phyloP scores from a whole-genome alignment of 2,113 vertebrate genomes.

The Amazona vittata region DNA sequence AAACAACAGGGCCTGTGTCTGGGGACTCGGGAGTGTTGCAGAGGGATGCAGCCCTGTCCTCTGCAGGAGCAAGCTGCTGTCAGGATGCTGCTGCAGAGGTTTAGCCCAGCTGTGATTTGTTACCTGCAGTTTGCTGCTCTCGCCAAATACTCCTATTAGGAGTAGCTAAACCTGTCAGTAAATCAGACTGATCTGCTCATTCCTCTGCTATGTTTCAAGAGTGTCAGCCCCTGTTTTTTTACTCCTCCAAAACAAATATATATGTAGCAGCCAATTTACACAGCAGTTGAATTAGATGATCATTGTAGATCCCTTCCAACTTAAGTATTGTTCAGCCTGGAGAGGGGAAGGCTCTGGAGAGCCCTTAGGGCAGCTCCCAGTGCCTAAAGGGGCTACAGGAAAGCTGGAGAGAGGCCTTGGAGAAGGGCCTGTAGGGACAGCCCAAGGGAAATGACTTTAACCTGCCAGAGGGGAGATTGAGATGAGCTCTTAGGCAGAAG shows the following conservation, averaged over 20 bases:
- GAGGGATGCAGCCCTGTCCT: not conserved
- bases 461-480: no score
- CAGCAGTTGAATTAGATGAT: not conserved
- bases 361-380: not conserved
- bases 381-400: not conserved
- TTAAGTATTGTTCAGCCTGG: not conserved
- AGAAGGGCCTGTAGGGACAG: not conserved
- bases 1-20: accelerated
- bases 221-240: not conserved
- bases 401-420: not conserved
- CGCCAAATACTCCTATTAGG: not conserved
- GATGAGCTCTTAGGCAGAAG: no score
- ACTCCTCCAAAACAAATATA: not conserved
- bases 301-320: not conserved
- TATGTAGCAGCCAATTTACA: not conserved
- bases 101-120: not conserved
- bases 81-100: accelerated
- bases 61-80: not conserved
- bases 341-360: not conserved
- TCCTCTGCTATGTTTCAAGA: not conserved
- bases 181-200: not conserved
- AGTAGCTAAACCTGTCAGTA: not conserved
- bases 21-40: not conserved
- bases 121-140: not conserved
- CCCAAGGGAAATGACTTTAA: not conserved